A percentile compares a stretch with the other conserved stretches of the same genome.
Conservation (phyloP, 2,113 vertebrate genomes). For the Chionodraco myersi region DNA sequence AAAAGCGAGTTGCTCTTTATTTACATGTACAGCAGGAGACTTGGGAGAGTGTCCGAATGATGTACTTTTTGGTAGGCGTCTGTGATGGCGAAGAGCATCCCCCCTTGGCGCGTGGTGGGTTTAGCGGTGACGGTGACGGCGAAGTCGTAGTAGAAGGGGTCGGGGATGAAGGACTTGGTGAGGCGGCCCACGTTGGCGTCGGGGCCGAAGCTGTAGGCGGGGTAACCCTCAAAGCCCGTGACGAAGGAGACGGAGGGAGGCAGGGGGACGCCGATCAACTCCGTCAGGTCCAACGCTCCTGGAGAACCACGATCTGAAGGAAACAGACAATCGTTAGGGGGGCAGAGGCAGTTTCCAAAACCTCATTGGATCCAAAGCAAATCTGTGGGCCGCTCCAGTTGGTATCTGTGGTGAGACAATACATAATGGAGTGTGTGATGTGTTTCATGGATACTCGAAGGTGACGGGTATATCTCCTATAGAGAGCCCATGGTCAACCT, state of each 20-base stretch:
- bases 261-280: conserved; percentile 95
- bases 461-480: conserved; percentile 15
- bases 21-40: not conserved
- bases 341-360: too few relatives aligned
- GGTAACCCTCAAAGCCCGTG: conserved; percentile 92
- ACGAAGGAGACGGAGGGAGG: conserved; percentile 95
- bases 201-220: conserved; percentile 92
- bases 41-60: too few relatives aligned
- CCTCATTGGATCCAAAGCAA: too few relatives aligned
- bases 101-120: conserved; percentile 85
- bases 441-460: conserved; percentile 16
- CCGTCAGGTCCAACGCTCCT: conserved; percentile 89
- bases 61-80: conserved; percentile 87
- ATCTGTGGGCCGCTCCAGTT: too few relatives aligned
- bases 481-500: not conserved
- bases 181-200: conserved; percentile 92
- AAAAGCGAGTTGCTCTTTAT: not conserved
- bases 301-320: conserved; percentile 82
- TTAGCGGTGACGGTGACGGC: conserved; percentile 87
- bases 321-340: not conserved
- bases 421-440: not conserved
- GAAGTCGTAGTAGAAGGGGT: conserved; percentile 90
- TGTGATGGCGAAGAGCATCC: conserved; percentile 92
- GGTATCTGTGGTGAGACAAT: too few relatives aligned
- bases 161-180: conserved; percentile 88